A percentile compares a stretch with the other conserved stretches of the same genome.
phyloP scores from a whole-genome alignment of 30 jellyfish, hydroid and myxozoan genomes.

The Morbakka virulenta region DNA sequence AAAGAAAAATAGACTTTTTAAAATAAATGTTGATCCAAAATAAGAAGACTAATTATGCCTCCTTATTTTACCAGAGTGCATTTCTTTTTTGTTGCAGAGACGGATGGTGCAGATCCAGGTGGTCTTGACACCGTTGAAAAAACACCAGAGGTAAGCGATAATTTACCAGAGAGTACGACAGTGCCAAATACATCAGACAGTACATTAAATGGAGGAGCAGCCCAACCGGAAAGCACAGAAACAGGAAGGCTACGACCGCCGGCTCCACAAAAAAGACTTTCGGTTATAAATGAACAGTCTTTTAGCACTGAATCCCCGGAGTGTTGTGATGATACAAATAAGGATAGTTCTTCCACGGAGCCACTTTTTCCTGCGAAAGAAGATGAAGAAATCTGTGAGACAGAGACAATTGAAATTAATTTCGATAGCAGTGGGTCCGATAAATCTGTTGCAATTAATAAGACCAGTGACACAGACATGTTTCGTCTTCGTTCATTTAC shows the following conservation, averaged over 20 bases:
- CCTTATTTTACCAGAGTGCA: too few species aligned
- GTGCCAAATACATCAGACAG: too few species aligned
- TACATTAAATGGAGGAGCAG: neutral
- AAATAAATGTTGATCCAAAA: too few species aligned
- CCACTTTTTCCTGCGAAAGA: neutral
- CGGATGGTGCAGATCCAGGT: neutral
- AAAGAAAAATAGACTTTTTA: too few species aligned
- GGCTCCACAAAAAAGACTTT: constrained; percentile 1
- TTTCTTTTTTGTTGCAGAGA: too few species aligned
- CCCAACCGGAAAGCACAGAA: neutral
- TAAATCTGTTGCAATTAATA: neutral
- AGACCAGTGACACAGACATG: neutral
- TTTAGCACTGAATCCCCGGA: neutral
- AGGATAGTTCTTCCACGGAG: too few species aligned
- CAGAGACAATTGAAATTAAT: neutral
- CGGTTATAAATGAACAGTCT: constrained; percentile 9
- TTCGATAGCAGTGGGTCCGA: neutral
- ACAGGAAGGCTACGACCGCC: neutral
- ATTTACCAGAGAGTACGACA: too few species aligned
- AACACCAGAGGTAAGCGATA: neutral
- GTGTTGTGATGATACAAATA: neutral
- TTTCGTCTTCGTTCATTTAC: neutral
- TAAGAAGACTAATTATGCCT: too few species aligned
- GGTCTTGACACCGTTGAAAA: neutral
- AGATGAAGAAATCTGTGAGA: neutral